These are phyloP conservation scores for Macrochelys suwanniensis DNA, from an alignment of 2,797 vertebrate species.

Conservation along the genomic window DNA sequence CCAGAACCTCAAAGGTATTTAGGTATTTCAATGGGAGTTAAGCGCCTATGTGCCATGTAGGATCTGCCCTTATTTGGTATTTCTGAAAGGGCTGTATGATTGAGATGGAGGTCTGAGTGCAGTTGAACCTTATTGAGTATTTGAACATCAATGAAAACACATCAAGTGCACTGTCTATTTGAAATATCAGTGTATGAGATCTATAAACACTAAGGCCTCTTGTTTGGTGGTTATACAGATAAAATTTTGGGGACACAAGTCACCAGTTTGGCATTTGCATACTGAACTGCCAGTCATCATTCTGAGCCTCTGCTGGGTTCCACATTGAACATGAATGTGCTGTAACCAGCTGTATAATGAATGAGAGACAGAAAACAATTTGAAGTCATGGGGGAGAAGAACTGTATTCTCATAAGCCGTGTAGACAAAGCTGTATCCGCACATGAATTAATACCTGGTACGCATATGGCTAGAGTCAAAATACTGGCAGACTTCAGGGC, in stretches of 20 bases:
- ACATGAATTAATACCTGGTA: constrained; percentile 68
- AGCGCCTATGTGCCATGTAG: background rate
- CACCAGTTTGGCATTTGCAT: constrained; percentile 59
- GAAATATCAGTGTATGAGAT: background rate
- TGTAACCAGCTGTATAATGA: constrained; percentile 63
- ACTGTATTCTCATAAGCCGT: constrained; percentile 63
- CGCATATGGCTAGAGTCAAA: constrained; percentile 37
- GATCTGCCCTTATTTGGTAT: constrained; percentile 4
- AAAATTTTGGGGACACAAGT: constrained; percentile 29
- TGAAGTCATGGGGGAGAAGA: constrained; percentile 61
- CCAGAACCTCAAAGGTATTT: background rate
- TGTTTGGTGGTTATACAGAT: constrained; percentile 46
- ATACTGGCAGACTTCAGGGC: constrained; percentile 10
- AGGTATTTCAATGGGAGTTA: background rate
- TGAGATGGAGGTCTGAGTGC: background rate
- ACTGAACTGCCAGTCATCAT: constrained; percentile 63
- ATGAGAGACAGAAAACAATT: constrained; percentile 74
- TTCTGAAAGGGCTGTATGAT: constrained; percentile 43
- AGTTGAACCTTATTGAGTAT: background rate
- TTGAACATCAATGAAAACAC: constrained; percentile 10
- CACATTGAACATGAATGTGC: constrained; percentile 68
- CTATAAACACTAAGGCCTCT: constrained; percentile 39
- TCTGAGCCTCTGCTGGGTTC: constrained; percentile 66
- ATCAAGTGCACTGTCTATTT: background rate
- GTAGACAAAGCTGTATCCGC: constrained; percentile 63